Base-by-base conservation (phyloP, 2,113 vertebrate genomes). In the Semnornis frantzii region DNA sequence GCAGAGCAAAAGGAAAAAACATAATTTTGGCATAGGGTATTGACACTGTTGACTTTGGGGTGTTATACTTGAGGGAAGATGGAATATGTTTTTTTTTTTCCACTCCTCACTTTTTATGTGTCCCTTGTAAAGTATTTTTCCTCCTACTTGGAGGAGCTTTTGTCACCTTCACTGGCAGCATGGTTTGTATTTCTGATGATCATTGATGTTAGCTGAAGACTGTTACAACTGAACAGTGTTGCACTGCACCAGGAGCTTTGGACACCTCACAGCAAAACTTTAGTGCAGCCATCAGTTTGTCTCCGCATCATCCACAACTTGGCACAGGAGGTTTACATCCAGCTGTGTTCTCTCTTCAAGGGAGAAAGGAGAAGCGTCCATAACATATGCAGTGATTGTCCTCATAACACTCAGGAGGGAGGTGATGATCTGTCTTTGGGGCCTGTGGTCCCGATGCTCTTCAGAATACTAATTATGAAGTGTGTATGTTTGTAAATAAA, bases 401-500 rank as follows among this genome's bases (percentile, higher is more conserved):
- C 20, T 65, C 0, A 0, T 39, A 68, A n/a, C 12, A 5, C 30
- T 74, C 0, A 0, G 30, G 23, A 17, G 18, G 54, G n/a, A 85
- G 50, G 62, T 57, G 69, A 18, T 57, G 33, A 21, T 54, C 33
- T 68, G 54, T 52, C 30, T 77, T 69, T 82, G 80, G 96, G 90
- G 76, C 96, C 93, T 88, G 65, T 93, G 93, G 94, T 94, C 95
- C 87, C 71, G 16, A 6, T 85, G 48, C 34, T 81, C 95, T 83
- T 54, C 69, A 78, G 79, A 77, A 54, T 3, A 1, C 28, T n/a
- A 9, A 19, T 71, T 85, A 60, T 78, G 18, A 64, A 37, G 21
- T 60, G 89, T 89, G 21, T 89, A 27, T 78, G 37, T 87, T 87
- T 90, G 73, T 91, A 90, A 93, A 95, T 97, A 94, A 96, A 97